Evolutionary conservation across 2,888 invertebrate genomes (phyloP), one percentile per base, ranked within the genome.

Genomic region (Embidobia sp.): DNA sequence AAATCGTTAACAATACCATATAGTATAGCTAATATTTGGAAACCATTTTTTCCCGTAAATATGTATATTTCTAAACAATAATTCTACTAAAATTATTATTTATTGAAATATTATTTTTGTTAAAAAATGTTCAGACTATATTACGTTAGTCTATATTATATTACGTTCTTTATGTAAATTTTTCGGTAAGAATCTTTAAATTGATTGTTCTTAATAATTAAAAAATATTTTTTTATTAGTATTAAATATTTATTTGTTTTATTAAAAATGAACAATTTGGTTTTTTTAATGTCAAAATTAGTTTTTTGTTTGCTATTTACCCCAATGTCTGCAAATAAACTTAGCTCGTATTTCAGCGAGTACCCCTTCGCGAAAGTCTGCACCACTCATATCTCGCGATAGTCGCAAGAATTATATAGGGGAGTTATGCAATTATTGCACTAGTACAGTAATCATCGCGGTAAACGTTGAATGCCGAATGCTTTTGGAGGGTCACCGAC

Each of bases 381-480:
- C 33, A 40, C 53, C 66, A 61, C 61, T 72, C 70, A 35, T 66
- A 51, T 66, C 49, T 53, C 67, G 69, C 74, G 66, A 67, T 74
- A 57, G 78, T 55, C 69, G 78, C 76, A 46, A 64, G 80, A 82
- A 85, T 82, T 85, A 80, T 81, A 81, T 82, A 73, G 81, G 82
- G 82, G 85, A 87, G 88, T 87, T 85, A 87, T 83, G 87, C 87
- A 88, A 89, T 89, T 87, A 88, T 87, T 86, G 85, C 86, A 83
- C 84, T 83, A 83, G 80, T 80, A 83, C 81, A 84, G 85, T 85
- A 86, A 87, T 87, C 85, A 85, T 84, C 83, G 84, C 81, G 81
- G 73, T 80, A 80, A 81, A 81, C 75, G 83, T 69, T 81, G 81
- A 80, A 79, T 80, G 82, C 61, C 77, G 59, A 77, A 79, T 67